A percentile compares a stretch with the other conserved stretches of the same genome.
Evolutionary conservation across 1,140 invertebrate species (phyloP).

Genomic region (Epicauta chinensis): DNA sequence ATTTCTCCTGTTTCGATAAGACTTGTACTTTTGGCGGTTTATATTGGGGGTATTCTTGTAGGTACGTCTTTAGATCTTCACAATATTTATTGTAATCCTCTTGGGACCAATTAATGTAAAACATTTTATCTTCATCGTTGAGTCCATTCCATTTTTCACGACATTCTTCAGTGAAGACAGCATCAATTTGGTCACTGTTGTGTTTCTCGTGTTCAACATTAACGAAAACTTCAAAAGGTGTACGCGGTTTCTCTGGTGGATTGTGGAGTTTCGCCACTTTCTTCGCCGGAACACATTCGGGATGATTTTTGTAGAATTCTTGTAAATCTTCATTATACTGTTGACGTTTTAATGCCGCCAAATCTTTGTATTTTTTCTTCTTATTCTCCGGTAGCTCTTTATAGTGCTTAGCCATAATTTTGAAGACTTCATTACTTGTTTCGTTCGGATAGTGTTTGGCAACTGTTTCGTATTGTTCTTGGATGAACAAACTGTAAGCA

Average conservation of each 20-base stretch:
- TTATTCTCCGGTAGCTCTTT: constrained; percentile 20
- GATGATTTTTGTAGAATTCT: constrained; percentile 38
- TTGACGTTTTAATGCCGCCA: constrained; percentile 34
- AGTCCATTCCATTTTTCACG: constrained; percentile 43
- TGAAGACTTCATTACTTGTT: constrained; percentile 35
- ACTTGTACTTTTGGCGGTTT: constrained; percentile 28
- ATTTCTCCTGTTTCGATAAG: constrained; percentile 40
- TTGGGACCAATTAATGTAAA: constrained; percentile 38
- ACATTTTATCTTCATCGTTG: constrained; percentile 43
- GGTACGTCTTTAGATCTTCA: constrained; percentile 37
- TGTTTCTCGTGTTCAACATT: constrained; percentile 27
- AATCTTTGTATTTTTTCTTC: constrained; percentile 38
- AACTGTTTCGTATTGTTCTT: constrained; percentile 41
- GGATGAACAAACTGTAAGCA: constrained; percentile 44
- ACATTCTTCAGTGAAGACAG: constrained; percentile 33
- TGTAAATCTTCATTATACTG: constrained; percentile 37
- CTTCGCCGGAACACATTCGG: not conserved
- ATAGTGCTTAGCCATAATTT: constrained; percentile 13
- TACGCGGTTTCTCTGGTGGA: constrained; percentile 27
- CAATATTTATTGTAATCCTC: constrained; percentile 37
- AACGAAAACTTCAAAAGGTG: constrained; percentile 32
- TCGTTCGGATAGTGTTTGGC: constrained; percentile 40
- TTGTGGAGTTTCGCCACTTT: too few species aligned
- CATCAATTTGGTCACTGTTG: constrained; percentile 23
- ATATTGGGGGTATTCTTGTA: constrained; percentile 35